A percentile compares a stretch with the other conserved stretches of the same genome.
Conservation (phyloP, 2,888 invertebrate genomes). For the Ochropleura plecta region DNA sequence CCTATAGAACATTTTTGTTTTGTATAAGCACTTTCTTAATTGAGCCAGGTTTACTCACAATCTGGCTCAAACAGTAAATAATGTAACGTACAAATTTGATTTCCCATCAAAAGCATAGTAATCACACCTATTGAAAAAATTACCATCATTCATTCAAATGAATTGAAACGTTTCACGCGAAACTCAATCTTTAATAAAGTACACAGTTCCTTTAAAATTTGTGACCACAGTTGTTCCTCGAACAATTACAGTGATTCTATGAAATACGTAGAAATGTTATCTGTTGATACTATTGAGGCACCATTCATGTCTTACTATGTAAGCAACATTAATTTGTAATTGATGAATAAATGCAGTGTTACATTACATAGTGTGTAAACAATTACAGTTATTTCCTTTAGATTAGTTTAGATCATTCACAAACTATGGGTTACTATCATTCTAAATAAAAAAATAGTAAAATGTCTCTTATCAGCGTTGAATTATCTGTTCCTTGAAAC, state of each 20-base stretch:
- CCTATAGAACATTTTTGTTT: background rate
- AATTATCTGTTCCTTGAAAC: background rate
- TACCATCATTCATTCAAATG: background rate
- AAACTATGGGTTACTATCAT: slow-evolving; percentile 2
- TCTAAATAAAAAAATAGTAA: slow-evolving; percentile 3
- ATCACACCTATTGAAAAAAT: slow-evolving; percentile 1
- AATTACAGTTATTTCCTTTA: slow-evolving; percentile 14
- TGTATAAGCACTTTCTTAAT: background rate
- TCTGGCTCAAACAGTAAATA: background rate
- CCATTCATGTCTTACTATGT: slow-evolving; percentile 25
- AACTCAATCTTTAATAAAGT: background rate
- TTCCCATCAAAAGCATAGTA: slow-evolving; percentile 1
- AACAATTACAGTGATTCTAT: slow-evolving; percentile 33
- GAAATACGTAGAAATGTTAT: slow-evolving; percentile 37
- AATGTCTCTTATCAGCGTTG: background rate
- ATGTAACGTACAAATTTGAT: background rate
- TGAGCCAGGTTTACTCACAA: background rate
- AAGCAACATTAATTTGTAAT: slow-evolving; percentile 18
- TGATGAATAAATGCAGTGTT: slow-evolving; percentile 19
- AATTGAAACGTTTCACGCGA: slow-evolving; percentile 15
- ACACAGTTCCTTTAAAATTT: slow-evolving; percentile 12
- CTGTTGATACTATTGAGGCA: slow-evolving; percentile 30
- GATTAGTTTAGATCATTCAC: slow-evolving; percentile 5
- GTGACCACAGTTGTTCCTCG: slow-evolving; percentile 27
- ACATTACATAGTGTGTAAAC: slow-evolving; percentile 5